Evolutionary conservation across 1,140 invertebrate genomes (phyloP).

Genomic region (Ladona fulva): DNA sequence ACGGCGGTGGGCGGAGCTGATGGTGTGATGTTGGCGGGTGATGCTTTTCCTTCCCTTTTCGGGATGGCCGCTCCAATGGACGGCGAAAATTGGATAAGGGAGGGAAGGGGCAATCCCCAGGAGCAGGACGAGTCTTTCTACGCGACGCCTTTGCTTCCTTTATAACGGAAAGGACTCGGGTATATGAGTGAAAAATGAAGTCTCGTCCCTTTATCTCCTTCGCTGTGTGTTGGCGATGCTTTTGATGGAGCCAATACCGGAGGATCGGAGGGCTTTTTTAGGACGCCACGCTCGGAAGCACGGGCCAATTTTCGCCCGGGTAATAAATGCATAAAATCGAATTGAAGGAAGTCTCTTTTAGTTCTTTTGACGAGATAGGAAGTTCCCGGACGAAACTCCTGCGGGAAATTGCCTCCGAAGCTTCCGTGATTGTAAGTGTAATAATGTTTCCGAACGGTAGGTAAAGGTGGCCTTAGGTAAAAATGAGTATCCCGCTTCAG

Average conservation of each 20-base stretch:
- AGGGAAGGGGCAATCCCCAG: background rate
- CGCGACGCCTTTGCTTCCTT: background rate
- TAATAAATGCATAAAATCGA: too few relatives aligned
- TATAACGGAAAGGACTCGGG: background rate
- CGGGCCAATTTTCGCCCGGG: too few relatives aligned
- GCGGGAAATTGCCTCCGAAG: too few relatives aligned
- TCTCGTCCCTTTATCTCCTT: background rate
- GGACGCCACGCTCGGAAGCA: too few relatives aligned
- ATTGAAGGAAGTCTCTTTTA: too few relatives aligned
- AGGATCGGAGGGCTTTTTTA: too few relatives aligned
- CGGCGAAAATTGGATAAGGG: background rate
- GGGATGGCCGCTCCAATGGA: background rate
- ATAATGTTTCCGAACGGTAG: too few relatives aligned
- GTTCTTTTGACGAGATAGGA: too few relatives aligned
- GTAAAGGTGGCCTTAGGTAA: too few relatives aligned
- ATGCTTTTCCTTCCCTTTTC: background rate
- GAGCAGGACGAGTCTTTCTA: background rate
- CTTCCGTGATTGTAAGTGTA: too few relatives aligned
- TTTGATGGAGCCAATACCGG: background rate
- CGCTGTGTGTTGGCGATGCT: background rate
- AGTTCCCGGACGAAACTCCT: too few relatives aligned
- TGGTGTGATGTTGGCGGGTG: background rate
- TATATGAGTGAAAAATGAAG: conserved; percentile 10
- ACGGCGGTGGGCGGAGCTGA: background rate
- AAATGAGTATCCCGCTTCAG: too few relatives aligned